Evolutionary conservation across 1,140 invertebrate genomes (phyloP), one percentile per base, ranked within the genome.

Genomic region (Drosophila ananassae): DNA sequence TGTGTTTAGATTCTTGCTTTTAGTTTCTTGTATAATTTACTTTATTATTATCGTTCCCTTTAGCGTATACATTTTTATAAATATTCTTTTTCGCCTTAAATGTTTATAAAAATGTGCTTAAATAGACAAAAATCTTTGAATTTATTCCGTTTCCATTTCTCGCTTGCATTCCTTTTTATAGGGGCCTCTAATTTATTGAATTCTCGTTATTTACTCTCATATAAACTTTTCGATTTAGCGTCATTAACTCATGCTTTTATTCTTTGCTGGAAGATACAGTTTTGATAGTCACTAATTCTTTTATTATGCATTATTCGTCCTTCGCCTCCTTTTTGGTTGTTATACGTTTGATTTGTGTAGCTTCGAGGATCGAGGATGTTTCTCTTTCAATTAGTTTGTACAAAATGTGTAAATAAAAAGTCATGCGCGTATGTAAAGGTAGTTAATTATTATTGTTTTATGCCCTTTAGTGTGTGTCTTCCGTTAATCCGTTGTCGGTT

Each of bases 281-380:
- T 90, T 91, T 91, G 90, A 91, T 91, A 91, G 90, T 91, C 90
- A 91, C 90, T 90, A 91, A 91, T 91, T 91, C 63, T 74, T 89
- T 87, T 90, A 89, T 80, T 77, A 89, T 90, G 77, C 56, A 79
- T 73, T 78, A 56, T 72, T 81, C 63, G 22, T 24, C 46, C 66
- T 28, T 32, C 32, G 22, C 41, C 24, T 62, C 51, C 32, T 46
- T 52, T 51, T 73, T 73, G 66, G 67, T 72, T 69, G 63, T 66
- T 64, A 39, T 58, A 54, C 60, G 75, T 78, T 73, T 78, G 60
- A 78, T 72, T 78, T 73, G 47, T 79, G 64, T 52, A 73, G 54
- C 64, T 69, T 89, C 75, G 77, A 78, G 82, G 67, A 59, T 73
- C 80, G 57, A 66, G 64, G 73, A 78, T 44, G 13, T 7, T 81